Conservation (phyloP, 2,797 vertebrate genomes). For the Mycteria americana region DNA sequence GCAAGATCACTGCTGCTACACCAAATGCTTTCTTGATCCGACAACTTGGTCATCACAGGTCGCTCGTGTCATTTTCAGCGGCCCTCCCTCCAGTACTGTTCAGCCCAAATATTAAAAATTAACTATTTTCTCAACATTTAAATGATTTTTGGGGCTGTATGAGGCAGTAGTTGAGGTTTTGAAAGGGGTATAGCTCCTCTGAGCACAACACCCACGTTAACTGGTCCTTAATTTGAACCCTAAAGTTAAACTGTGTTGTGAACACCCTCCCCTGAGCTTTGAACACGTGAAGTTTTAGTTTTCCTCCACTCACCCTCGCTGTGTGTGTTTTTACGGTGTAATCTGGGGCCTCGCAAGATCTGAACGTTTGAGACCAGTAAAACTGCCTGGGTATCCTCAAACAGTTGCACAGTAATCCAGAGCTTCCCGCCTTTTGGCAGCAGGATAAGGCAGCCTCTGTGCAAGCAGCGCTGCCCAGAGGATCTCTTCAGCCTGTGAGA, state of each 20-base stretch:
- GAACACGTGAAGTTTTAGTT: rapidly evolving
- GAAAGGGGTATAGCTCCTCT: not conserved
- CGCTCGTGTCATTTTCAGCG: rapidly evolving
- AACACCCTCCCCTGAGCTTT: not conserved
- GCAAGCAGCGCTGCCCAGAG: rapidly evolving
- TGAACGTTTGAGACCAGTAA: not conserved
- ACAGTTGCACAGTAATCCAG: not conserved
- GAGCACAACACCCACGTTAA: not conserved
- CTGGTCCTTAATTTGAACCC: not conserved
- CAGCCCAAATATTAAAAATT: not conserved
- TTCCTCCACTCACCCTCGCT: not conserved
- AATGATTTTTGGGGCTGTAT: not conserved
- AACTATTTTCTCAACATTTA: not conserved
- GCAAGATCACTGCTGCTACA: not conserved
- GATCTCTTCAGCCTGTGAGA: not conserved
- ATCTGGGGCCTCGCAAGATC: not conserved
- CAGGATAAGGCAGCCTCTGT: not conserved
- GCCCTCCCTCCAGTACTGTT: not conserved
- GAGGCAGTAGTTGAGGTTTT: not conserved
- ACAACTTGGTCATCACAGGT: not conserved
- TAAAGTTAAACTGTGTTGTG: not conserved
- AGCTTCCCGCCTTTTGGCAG: not conserved
- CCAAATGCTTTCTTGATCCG: not conserved
- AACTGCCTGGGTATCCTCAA: not conserved
- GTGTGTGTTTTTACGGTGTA: not conserved